Percentiles rank a stretch among this genome's conserved stretches.
phyloP scores from a whole-genome alignment of 2,888 invertebrate genomes.

The Philhelius pedissequus region DNA sequence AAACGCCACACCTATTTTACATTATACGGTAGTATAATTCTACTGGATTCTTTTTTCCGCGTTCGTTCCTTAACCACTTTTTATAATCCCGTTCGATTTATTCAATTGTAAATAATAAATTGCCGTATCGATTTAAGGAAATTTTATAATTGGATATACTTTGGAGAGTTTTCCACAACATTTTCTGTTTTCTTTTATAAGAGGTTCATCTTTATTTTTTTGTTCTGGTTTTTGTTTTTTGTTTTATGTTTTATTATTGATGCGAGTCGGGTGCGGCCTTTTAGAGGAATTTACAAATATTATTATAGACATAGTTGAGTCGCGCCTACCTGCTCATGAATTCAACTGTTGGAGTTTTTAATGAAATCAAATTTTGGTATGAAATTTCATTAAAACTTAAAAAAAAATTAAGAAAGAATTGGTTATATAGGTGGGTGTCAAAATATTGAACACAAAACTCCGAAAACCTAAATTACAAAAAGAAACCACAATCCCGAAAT shows the following conservation, averaged over 20 bases:
- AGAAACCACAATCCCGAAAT: no score
- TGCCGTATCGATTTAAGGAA: conserved; percentile 60
- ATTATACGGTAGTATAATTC: not conserved
- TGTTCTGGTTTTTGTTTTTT: not conserved
- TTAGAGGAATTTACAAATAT: not conserved
- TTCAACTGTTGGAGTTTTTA: no score
- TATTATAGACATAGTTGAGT: no score
- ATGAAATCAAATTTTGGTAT: no score
- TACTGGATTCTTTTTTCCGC: not conserved
- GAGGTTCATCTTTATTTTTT: not conserved
- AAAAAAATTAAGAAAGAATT: no score
- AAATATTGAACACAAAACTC: no score
- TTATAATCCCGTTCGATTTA: conserved; percentile 51
- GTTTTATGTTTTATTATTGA: conserved; percentile 9
- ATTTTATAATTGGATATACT: conserved; percentile 65
- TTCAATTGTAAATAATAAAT: conserved; percentile 65
- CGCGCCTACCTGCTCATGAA: not conserved
- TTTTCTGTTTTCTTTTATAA: not conserved
- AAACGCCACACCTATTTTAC: conserved; percentile 17
- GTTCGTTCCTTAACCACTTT: not conserved
- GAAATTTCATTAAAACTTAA: no score
- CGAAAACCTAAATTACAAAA: no score
- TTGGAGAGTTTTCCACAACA: conserved; percentile 34
- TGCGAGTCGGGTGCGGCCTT: conserved; percentile 19
- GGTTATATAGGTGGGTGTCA: no score